These are phyloP conservation scores for Pheosia tremula DNA, from an alignment of 2,888 invertebrate genomes.

Conservation along the genomic window DNA sequence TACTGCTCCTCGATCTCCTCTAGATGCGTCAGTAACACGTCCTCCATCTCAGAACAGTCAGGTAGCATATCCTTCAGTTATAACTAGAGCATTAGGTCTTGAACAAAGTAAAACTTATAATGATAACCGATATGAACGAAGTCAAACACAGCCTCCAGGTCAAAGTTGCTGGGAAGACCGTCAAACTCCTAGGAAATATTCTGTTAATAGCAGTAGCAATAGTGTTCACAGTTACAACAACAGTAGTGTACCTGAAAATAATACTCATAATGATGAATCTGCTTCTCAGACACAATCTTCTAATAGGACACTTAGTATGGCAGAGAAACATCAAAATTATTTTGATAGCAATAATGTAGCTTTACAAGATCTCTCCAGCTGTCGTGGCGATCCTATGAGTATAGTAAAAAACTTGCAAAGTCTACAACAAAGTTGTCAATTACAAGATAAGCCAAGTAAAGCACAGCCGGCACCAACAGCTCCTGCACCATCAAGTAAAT, in stretches of 20 bases:
- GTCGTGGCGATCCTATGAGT: slow-evolving; percentile 90
- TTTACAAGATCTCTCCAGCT: slow-evolving; percentile 89
- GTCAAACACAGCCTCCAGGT: slow-evolving; percentile 73
- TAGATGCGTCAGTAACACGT: slow-evolving; percentile 88
- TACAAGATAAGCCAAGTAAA: slow-evolving; percentile 83
- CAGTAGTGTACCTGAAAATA: slow-evolving; percentile 72
- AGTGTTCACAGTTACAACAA: slow-evolving; percentile 59
- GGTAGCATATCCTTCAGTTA: slow-evolving; percentile 93
- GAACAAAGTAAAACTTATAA: slow-evolving; percentile 83
- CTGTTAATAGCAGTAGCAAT: slow-evolving; percentile 68
- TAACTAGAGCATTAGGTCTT: slow-evolving; percentile 88
- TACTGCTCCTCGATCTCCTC: slow-evolving; percentile 87
- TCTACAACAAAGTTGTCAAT: slow-evolving; percentile 85
- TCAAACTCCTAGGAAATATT: slow-evolving; percentile 77
- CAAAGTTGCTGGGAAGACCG: slow-evolving; percentile 86
- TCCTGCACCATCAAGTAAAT: slow-evolving; percentile 53
- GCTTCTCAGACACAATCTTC: slow-evolving; percentile 74
- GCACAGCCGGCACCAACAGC: slow-evolving; percentile 60
- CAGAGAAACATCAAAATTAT: slow-evolving; percentile 84
- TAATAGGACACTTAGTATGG: slow-evolving; percentile 72
- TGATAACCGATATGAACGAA: slow-evolving; percentile 83
- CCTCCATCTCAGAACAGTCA: slow-evolving; percentile 85
- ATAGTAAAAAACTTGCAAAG: slow-evolving; percentile 89
- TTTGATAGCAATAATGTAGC: slow-evolving; percentile 86
- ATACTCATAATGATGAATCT: slow-evolving; percentile 74